phyloP scores from a whole-genome alignment of 2,888 invertebrate genomes.

The Megalurothrips usitatus region DNA sequence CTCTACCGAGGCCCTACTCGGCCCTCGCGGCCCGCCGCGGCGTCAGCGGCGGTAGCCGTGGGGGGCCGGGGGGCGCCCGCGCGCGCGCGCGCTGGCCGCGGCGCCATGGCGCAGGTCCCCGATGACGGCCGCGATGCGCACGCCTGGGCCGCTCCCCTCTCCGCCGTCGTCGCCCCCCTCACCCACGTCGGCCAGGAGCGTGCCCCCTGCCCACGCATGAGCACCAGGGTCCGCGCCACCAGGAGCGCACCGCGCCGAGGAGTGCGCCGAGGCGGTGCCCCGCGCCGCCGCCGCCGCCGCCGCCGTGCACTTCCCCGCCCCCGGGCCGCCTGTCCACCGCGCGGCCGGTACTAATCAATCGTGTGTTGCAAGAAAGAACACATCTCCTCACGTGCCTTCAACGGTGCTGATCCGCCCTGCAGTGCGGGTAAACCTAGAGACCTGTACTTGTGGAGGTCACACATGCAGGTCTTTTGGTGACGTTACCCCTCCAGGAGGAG shows the following conservation, averaged over 20 bases:
- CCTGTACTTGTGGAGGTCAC: too few species aligned
- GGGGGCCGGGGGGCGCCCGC: background rate
- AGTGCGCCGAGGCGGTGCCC: background rate
- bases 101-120: slow-evolving; percentile 28
- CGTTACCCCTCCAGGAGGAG: too few species aligned
- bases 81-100: slow-evolving; percentile 29
- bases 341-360: too few species aligned
- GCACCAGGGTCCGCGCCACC: slow-evolving; percentile 27
- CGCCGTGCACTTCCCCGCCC: background rate
- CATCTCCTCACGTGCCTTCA: too few species aligned
- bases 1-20: background rate
- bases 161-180: background rate
- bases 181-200: slow-evolving; percentile 1
- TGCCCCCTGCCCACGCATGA: slow-evolving; percentile 29
- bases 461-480: too few species aligned
- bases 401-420: too few species aligned
- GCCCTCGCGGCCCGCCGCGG: too few species aligned
- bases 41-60: background rate
- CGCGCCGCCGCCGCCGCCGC: background rate
- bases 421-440: too few species aligned
- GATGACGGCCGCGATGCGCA: slow-evolving; percentile 40
- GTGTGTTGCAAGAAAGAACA: too few species aligned
- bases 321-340: background rate
- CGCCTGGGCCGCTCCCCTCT: background rate
- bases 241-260: slow-evolving; percentile 27